phyloP scores from a whole-genome alignment of 2,888 invertebrate species.

The Hesperia comma region DNA sequence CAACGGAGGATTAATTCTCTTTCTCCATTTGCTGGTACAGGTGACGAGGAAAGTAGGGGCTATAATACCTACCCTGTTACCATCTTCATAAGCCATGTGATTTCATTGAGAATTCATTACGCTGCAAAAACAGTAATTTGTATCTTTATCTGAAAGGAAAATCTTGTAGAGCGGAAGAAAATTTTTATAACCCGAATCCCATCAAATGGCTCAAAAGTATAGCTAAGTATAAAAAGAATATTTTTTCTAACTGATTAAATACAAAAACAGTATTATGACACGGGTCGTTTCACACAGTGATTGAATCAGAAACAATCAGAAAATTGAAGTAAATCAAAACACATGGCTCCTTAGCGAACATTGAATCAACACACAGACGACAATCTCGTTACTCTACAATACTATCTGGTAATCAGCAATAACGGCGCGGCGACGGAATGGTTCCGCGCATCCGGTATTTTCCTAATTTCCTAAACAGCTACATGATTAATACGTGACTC shows the following conservation, averaged over 20 bases:
- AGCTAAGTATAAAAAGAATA: no score
- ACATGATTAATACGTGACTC: slow-evolving; percentile 29
- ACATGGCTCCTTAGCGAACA: neutral
- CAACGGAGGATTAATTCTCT: neutral
- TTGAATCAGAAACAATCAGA: neutral
- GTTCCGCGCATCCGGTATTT: slow-evolving; percentile 30
- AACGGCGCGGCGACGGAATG: slow-evolving; percentile 25
- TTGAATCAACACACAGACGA: slow-evolving; percentile 2
- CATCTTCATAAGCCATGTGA: neutral
- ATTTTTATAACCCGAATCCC: no score
- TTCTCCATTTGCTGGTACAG: slow-evolving; percentile 2
- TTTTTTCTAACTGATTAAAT: no score
- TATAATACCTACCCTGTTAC: neutral
- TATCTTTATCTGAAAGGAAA: neutral
- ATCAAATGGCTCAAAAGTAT: no score
- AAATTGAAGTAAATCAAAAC: neutral
- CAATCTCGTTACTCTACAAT: slow-evolving; percentile 14
- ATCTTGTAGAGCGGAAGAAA: no score
- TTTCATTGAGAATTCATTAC: neutral
- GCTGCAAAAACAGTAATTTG: neutral
- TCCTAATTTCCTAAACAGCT: slow-evolving; percentile 32
- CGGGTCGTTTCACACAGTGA: neutral
- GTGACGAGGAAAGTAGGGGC: slow-evolving; percentile 20
- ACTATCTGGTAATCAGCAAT: slow-evolving; percentile 9
- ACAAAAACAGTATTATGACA: no score